Percentiles rank a stretch among this genome's conserved stretches.
Conservation (phyloP, 2,888 invertebrate genomes). For the Agrochola lota region DNA sequence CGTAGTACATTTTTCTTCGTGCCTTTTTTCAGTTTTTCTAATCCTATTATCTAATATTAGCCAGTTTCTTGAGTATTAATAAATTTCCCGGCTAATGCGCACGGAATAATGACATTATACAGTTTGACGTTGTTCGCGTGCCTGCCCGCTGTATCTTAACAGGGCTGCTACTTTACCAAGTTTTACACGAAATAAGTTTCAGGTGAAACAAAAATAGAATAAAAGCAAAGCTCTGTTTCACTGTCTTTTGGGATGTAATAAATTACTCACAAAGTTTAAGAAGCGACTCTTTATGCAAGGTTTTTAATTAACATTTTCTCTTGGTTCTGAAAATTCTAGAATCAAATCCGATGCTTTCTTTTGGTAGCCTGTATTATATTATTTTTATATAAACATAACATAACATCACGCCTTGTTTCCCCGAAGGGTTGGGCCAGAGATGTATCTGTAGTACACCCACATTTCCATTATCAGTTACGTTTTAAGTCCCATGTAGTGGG, state of each 20-base stretch:
- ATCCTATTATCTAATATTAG: constrained; percentile 24
- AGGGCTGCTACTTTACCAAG: constrained; percentile 47
- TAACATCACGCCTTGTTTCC: too few species aligned
- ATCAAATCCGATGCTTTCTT: not conserved
- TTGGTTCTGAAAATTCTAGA: not conserved
- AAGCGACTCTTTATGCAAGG: not conserved
- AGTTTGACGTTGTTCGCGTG: constrained; percentile 61
- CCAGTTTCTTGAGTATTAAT: constrained; percentile 43
- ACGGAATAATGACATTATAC: constrained; percentile 60
- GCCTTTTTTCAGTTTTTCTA: constrained; percentile 2
- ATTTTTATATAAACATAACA: not conserved
- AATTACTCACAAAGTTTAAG: not conserved
- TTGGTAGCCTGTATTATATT: not conserved
- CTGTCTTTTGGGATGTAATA: constrained; percentile 22
- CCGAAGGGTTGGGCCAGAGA: too few species aligned
- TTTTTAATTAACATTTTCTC: not conserved
- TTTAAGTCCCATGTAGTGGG: too few species aligned
- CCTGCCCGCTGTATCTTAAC: constrained; percentile 25
- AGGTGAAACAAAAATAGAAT: not conserved
- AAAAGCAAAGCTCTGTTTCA: constrained; percentile 20
- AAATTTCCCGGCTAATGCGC: constrained; percentile 53
- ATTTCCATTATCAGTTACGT: too few species aligned
- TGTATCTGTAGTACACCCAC: too few species aligned
- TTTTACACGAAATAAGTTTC: constrained; percentile 2
- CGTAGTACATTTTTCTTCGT: not conserved